These are phyloP conservation scores for Globia sparganii DNA, from an alignment of 2,888 invertebrate genomes.

Conservation along the genomic window DNA sequence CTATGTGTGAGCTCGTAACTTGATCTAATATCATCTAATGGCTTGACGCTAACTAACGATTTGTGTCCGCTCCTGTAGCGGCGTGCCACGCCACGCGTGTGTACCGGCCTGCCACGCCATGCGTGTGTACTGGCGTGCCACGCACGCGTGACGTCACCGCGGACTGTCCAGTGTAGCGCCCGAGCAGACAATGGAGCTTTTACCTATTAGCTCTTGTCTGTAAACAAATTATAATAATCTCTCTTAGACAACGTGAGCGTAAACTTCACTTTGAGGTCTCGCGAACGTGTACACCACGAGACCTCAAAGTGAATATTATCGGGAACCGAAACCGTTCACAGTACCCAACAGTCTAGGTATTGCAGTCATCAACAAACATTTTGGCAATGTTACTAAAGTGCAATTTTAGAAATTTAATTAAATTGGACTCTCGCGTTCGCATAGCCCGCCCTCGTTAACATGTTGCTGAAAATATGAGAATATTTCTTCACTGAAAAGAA, in stretches of 20 bases:
- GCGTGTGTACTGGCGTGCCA: too few relatives aligned
- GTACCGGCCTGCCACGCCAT: too few relatives aligned
- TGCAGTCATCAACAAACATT: neutral
- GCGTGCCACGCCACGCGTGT: too few relatives aligned
- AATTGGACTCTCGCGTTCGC: neutral
- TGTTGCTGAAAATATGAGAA: neutral
- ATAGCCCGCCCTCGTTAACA: neutral
- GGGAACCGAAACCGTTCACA: neutral
- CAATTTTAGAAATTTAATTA: neutral
- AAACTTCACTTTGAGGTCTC: too few relatives aligned
- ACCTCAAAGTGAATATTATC: neutral
- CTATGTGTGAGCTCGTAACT: conserved; percentile 23
- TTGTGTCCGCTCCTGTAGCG: neutral
- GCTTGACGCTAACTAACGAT: conserved; percentile 16
- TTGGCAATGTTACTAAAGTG: neutral
- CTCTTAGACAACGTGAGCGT: neutral
- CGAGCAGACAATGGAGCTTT: neutral
- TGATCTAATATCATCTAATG: conserved; percentile 27
- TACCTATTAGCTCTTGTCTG: neutral
- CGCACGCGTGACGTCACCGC: neutral
- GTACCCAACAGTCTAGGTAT: neutral
- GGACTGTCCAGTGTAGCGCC: neutral
- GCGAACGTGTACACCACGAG: too few relatives aligned
- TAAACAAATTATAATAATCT: neutral
- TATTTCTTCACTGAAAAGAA: neutral